Conservation (phyloP, 2,113 vertebrate genomes). For the Thunnus maccoyii region DNA sequence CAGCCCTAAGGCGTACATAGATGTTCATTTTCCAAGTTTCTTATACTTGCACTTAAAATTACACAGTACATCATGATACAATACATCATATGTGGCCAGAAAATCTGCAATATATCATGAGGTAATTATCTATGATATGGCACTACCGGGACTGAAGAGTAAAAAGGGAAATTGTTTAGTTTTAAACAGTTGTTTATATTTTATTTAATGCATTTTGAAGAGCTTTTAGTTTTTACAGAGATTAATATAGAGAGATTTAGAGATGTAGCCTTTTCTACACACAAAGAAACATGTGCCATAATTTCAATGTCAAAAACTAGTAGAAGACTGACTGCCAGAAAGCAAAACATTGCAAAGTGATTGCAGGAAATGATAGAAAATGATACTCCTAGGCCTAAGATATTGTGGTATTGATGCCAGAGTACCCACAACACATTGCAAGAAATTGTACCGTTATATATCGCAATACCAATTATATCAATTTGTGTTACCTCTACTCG, state of each 20-base stretch:
- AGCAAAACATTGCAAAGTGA: constrained; percentile 4
- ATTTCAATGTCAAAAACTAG: constrained; percentile 7
- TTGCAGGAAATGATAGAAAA: constrained; percentile 2
- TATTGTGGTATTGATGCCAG: background rate
- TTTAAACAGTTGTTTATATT: too few relatives aligned
- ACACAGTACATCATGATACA: too few relatives aligned
- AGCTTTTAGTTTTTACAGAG: background rate
- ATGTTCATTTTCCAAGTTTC: too few relatives aligned
- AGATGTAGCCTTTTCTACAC: background rate
- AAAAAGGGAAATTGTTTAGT: too few relatives aligned
- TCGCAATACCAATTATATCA: background rate
- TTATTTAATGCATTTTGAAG: background rate
- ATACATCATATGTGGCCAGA: too few relatives aligned
- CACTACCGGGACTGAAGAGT: too few relatives aligned
- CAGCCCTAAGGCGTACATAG: too few relatives aligned
- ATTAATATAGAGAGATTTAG: background rate
- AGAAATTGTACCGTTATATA: constrained; percentile 2
- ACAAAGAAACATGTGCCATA: background rate
- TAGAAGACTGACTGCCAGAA: background rate
- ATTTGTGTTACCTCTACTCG: background rate
- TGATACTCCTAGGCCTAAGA: background rate
- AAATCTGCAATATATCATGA: too few relatives aligned
- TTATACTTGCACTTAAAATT: too few relatives aligned
- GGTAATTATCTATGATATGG: too few relatives aligned
- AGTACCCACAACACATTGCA: background rate